These are phyloP conservation scores for Beaufortia kweichowensis DNA, from an alignment of 2,113 vertebrate species.

Conservation along the genomic window DNA sequence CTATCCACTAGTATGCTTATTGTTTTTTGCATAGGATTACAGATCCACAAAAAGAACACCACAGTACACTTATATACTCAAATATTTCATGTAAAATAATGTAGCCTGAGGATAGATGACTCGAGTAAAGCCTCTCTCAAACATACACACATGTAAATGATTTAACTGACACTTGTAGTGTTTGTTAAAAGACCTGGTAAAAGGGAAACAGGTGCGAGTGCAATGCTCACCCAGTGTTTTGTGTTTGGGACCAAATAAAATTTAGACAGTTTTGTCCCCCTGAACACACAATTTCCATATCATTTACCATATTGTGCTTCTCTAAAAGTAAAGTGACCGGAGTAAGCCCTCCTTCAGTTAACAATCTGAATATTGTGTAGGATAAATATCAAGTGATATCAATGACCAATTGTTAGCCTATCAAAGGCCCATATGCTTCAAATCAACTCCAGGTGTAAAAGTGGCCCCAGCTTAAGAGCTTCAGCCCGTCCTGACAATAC, in stretches of 20 bases:
- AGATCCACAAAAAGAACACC: too few relatives aligned
- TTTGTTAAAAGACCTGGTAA: slow-evolving; percentile 18
- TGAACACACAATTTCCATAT: slow-evolving; percentile 29
- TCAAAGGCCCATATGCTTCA: slow-evolving; percentile 53
- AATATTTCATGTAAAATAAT: background rate
- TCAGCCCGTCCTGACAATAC: slow-evolving; percentile 50
- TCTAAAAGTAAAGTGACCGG: slow-evolving; percentile 22
- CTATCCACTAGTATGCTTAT: too few relatives aligned
- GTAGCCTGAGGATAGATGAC: too few relatives aligned
- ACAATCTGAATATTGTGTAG: slow-evolving; percentile 51
- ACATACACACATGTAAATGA: slow-evolving; percentile 41
- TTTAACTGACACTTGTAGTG: slow-evolving; percentile 12
- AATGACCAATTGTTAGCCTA: slow-evolving; percentile 48
- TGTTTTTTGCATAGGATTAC: too few relatives aligned
- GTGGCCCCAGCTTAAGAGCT: slow-evolving; percentile 33
- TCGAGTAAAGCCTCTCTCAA: too few relatives aligned
- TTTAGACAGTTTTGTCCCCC: slow-evolving; percentile 20
- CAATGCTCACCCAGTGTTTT: background rate
- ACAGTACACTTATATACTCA: too few relatives aligned
- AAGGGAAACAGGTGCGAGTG: slow-evolving; percentile 42
- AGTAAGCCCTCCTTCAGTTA: slow-evolving; percentile 44
- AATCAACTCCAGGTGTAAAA: slow-evolving; percentile 58
- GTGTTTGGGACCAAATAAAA: slow-evolving; percentile 14
- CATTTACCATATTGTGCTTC: slow-evolving; percentile 19
- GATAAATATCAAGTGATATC: slow-evolving; percentile 53